Percentiles rank a stretch among this genome's conserved stretches.
These are phyloP conservation scores for Macropus fuliginosus DNA, from an alignment of 2,797 vertebrate genomes.

Conservation along the genomic window DNA sequence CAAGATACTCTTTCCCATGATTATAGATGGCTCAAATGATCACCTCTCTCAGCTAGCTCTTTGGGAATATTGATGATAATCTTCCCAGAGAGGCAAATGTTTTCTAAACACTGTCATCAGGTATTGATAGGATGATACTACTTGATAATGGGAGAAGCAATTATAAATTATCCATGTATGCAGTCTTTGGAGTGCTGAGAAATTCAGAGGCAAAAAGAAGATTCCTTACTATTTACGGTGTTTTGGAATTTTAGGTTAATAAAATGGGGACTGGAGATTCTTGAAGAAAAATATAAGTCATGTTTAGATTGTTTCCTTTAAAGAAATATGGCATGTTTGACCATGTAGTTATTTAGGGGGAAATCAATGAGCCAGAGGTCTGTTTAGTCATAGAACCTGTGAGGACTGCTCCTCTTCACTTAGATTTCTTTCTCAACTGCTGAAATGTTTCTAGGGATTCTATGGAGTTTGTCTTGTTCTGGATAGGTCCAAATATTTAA, in stretches of 20 bases:
- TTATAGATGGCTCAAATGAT: no score
- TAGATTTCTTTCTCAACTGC: background rate
- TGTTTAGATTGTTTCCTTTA: background rate
- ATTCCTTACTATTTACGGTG: background rate
- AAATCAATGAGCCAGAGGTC: background rate
- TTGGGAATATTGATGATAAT: background rate
- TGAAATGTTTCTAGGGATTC: background rate
- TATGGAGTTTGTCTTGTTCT: background rate
- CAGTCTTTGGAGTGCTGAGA: background rate
- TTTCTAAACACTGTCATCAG: background rate
- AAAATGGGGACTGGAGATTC: slow-evolving; percentile 23
- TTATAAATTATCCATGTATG: background rate
- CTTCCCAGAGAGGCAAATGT: background rate
- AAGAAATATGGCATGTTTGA: background rate
- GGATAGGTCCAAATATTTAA: slow-evolving; percentile 5
- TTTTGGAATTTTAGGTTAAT: slow-evolving; percentile 23
- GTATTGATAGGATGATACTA: background rate
- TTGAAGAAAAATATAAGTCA: slow-evolving; percentile 25
- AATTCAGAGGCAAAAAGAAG: slow-evolving; percentile 3
- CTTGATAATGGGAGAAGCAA: background rate
- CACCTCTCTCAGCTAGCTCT: no score
- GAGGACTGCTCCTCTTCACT: background rate
- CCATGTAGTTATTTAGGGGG: background rate
- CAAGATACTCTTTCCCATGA: no score
- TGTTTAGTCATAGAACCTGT: background rate